Conservation (phyloP, 2,113 vertebrate genomes). For the Pelmatolapia mariae region DNA sequence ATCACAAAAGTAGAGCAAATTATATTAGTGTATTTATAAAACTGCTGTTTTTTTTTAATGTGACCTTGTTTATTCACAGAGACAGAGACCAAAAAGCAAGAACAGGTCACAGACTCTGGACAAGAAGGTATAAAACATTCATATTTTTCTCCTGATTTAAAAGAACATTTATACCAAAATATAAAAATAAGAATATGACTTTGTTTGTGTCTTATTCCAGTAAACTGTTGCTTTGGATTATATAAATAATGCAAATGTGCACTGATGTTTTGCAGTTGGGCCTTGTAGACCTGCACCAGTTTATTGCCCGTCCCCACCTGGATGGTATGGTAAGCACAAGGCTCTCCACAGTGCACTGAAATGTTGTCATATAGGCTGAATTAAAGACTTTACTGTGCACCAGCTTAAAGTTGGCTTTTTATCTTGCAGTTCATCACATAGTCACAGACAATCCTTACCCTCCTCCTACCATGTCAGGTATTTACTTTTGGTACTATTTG, state of each 20-base stretch:
- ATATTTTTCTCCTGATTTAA: not conserved
- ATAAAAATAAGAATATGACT: not conserved
- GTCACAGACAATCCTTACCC: conserved; percentile 75
- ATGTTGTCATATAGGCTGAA: not conserved
- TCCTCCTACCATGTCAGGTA: conserved; percentile 68
- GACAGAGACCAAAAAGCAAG: conserved; percentile 3
- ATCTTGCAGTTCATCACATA: conserved; percentile 73
- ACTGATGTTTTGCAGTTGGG: conserved; percentile 38
- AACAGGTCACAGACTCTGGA: conserved; percentile 5
- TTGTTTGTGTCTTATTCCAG: not conserved
- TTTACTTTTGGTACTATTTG: not conserved
- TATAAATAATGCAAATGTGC: not conserved
- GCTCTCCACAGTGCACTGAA: not conserved
- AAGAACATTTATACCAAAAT: not conserved
- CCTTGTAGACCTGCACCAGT: conserved; percentile 72
- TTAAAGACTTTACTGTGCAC: not conserved
- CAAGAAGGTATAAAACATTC: conserved; percentile 34
- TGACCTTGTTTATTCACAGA: not conserved
- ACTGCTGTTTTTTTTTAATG: not conserved
- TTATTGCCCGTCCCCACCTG: conserved; percentile 73
- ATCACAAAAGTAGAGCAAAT: not conserved
- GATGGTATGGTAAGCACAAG: conserved; percentile 73
- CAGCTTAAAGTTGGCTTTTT: not conserved
- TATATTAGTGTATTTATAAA: not conserved
- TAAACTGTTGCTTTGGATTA: not conserved